Evolutionary conservation across 2,888 invertebrate genomes (phyloP).

Genomic region (Kryphioiulus occultus): DNA sequence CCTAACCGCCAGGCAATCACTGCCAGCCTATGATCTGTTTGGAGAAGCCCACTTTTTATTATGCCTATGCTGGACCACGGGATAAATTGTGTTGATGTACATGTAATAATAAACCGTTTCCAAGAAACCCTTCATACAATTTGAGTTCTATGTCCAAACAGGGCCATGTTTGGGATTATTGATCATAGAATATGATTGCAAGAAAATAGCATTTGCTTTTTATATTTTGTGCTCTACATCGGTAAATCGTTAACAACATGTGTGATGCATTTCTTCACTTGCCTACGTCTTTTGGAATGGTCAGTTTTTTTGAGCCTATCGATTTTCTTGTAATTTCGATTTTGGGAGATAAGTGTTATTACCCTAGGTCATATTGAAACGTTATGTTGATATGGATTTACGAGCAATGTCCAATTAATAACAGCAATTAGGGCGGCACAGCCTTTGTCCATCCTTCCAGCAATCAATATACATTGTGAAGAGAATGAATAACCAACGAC

Average conservation of each 20-base stretch:
- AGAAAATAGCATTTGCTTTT: not conserved
- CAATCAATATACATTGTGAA: not conserved
- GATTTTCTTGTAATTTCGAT: not conserved
- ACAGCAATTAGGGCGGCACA: not conserved
- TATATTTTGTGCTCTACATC: not conserved
- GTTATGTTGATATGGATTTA: not conserved
- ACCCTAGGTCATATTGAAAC: not conserved
- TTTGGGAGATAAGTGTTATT: not conserved
- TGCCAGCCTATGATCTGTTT: no score
- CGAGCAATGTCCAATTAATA: conserved; percentile 1
- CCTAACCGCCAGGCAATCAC: no score
- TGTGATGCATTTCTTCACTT: not conserved
- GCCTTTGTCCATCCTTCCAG: not conserved
- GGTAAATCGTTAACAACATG: not conserved
- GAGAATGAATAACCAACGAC: not conserved
- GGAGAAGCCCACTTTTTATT: no score
- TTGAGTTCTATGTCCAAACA: no score
- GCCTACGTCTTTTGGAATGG: not conserved
- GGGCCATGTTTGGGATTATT: not conserved
- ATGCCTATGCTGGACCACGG: no score
- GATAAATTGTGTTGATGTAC: no score
- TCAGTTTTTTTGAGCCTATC: not conserved
- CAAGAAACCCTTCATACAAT: no score
- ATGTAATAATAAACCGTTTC: no score
- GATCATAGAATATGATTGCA: not conserved